Base-by-base conservation (phyloP, 1,140 invertebrate species). In the Polyergus mexicanus region DNA sequence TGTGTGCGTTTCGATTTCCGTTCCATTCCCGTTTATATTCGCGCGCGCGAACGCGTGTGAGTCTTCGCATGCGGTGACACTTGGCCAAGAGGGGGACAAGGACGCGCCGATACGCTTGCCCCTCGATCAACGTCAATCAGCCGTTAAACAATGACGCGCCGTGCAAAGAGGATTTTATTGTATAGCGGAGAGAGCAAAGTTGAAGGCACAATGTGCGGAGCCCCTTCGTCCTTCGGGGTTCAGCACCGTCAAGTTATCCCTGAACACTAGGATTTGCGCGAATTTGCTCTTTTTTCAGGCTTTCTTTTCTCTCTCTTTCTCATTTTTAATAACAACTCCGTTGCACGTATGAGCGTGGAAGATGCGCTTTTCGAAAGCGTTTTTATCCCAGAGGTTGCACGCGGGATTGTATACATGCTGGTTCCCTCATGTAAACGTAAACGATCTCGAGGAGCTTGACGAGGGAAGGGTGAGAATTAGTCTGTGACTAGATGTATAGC, bases 51-150 rank as follows among this genome's bases (percentile, higher is more conserved):
- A 78, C 62, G 80, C 44, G 74, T 72, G 81, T 69, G 86, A 87
- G 86, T 81, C 74, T 86, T 76, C 13, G 32, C 74, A 77, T 71
- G 77, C 68, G 65, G 76, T 89, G 89, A 93, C 92, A 92, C 87
- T 92, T 92, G 88, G 90, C 90, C 89, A 51, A 78, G 72, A 69
- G 72, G 47, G 56, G 47, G 51, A 77, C 65, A 81, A 35, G 75
- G 54, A 69, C 85, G 47, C 77, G 87, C 72, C 63, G 77, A 87
- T 75, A 86, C 87, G 63, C 74, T 91, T 66, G 85, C 93, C 93
- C 93, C 93, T 93, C 93, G 93, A 93, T 94, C 93, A 94, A 94
- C 90, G 93, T 94, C 93, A 94, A 94, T 94, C 93, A 94, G 88
- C 86, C 88, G 93, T 93, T 94, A 93, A 93, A 94, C 93, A 94